Percentiles rank a stretch among this genome's conserved stretches.
These are phyloP conservation scores for Vesta saturnalis DNA, from an alignment of 2,888 invertebrate species.

Conservation along the genomic window DNA sequence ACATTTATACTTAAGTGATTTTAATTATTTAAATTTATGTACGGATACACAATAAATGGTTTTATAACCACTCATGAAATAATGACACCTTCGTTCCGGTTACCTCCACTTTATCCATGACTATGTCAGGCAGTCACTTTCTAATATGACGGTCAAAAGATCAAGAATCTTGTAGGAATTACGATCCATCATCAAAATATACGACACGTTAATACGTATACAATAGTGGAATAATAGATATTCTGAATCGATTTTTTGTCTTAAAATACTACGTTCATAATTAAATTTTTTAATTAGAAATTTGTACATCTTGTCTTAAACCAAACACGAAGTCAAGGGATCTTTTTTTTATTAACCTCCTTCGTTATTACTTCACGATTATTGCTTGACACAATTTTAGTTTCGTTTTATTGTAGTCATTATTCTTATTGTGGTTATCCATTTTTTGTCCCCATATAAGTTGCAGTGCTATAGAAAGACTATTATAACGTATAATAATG, in stretches of 20 bases:
- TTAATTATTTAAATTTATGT: no score
- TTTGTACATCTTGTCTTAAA: no score
- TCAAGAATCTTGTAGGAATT: neutral
- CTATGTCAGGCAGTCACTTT: neutral
- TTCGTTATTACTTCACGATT: conserved; percentile 35
- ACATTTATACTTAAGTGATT: no score
- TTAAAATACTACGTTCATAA: neutral
- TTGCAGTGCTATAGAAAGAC: conserved; percentile 46
- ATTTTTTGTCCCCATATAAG: conserved; percentile 39
- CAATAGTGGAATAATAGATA: neutral
- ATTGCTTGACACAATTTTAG: conserved; percentile 38
- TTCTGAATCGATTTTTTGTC: neutral
- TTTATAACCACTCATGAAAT: no score
- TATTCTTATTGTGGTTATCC: conserved; percentile 37
- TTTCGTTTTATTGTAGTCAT: conserved; percentile 38
- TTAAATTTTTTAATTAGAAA: conserved; percentile 22
- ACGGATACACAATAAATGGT: no score
- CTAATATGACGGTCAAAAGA: neutral
- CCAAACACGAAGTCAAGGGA: no score
- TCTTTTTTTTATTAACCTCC: conserved; percentile 30
- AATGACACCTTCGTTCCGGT: neutral
- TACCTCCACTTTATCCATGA: neutral
- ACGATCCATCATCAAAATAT: neutral
- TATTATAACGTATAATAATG: conserved; percentile 50
- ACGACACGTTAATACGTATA: no score